Evolutionary conservation across 2,797 vertebrate species (phyloP).

Genomic region (Etheostoma nigrum): DNA sequence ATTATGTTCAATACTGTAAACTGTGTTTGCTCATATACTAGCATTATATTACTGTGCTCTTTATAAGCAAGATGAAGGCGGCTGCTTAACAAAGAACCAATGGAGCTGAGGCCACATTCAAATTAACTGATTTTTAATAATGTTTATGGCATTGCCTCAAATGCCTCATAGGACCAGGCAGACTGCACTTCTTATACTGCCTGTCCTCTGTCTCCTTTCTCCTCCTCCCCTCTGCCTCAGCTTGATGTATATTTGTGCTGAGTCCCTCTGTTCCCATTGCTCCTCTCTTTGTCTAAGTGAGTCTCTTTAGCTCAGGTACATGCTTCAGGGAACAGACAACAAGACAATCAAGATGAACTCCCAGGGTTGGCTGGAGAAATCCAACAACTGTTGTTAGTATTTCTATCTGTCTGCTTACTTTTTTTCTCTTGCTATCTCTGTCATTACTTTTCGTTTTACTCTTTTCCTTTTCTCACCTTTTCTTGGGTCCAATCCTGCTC

Average conservation of each 20-base stretch:
- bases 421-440: not conserved
- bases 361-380: slow-evolving; percentile 45
- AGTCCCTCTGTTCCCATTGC: slow-evolving; percentile 60
- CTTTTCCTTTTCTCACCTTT: not conserved
- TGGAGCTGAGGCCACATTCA: slow-evolving; percentile 21
- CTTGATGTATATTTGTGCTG: slow-evolving; percentile 72
- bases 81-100: slow-evolving; percentile 14
- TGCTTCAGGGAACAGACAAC: slow-evolving; percentile 73
- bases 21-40: not conserved
- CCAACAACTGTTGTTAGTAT: slow-evolving; percentile 38
- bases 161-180: slow-evolving; percentile 19
- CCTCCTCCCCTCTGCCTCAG: slow-evolving; percentile 21
- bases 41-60: not conserved
- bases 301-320: slow-evolving; percentile 74
- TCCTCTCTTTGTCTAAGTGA: slow-evolving; percentile 71
- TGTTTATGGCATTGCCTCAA: slow-evolving; percentile 17
- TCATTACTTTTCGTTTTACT: not conserved
- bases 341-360: slow-evolving; percentile 72
- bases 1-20: not conserved
- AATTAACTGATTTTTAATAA: slow-evolving; percentile 35
- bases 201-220: slow-evolving; percentile 26
- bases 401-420: slow-evolving; percentile 14
- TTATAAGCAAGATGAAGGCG: not conserved
- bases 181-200: slow-evolving; percentile 22
- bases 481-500: not conserved